Percentiles rank a stretch among this genome's conserved stretches.
These are phyloP conservation scores for Parnassius glacialis DNA, from an alignment of 2,888 invertebrate genomes.

Conservation along the genomic window DNA sequence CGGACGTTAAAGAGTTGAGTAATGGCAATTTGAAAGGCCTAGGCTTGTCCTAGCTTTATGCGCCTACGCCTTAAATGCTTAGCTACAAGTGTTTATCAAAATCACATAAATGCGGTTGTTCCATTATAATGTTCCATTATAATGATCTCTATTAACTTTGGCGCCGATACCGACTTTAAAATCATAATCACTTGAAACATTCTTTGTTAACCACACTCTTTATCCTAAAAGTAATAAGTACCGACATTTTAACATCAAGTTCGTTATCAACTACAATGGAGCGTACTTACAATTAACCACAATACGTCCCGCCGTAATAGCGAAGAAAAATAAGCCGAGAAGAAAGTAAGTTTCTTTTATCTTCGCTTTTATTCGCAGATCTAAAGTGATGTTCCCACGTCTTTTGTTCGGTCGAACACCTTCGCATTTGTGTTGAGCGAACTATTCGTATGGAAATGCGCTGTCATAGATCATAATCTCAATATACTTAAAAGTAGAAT, in stretches of 20 bases:
- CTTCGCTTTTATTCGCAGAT: constrained; percentile 46
- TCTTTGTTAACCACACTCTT: too few species aligned
- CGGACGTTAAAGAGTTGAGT: too few species aligned
- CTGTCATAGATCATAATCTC: constrained; percentile 21
- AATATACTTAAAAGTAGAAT: constrained; percentile 13
- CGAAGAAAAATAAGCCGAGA: constrained; percentile 38
- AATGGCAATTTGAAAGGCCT: too few species aligned
- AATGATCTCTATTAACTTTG: too few species aligned
- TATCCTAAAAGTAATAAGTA: neutral
- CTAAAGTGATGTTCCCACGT: constrained; percentile 55
- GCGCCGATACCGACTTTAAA: too few species aligned
- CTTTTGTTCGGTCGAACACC: constrained; percentile 31
- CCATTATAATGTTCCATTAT: too few species aligned
- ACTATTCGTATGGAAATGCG: constrained; percentile 23
- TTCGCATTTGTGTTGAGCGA: constrained; percentile 22
- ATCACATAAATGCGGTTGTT: too few species aligned
- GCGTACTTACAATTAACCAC: constrained; percentile 13
- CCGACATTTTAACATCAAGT: neutral
- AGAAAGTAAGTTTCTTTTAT: constrained; percentile 46
- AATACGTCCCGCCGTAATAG: constrained; percentile 31
- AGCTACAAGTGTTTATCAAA: too few species aligned
- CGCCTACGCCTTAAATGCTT: too few species aligned
- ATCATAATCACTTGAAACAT: too few species aligned
- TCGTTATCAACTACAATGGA: constrained; percentile 1
- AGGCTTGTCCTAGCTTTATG: too few species aligned